phyloP scores from a whole-genome alignment of 2,797 vertebrate species.

The Neomorphus geoffroyi region DNA sequence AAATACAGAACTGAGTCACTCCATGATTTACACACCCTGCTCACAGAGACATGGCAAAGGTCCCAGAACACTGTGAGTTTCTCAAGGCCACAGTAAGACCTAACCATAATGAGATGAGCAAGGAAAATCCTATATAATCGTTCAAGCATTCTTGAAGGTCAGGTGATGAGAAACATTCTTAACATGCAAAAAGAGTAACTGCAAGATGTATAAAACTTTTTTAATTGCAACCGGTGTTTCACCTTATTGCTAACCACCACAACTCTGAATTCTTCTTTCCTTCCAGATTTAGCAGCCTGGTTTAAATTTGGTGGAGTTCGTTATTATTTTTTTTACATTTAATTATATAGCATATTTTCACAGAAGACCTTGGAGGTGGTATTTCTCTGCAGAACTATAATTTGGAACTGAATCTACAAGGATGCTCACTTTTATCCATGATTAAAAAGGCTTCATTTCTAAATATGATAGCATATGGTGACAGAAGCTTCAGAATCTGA shows the following conservation, averaged over 20 bases:
- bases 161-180: background rate
- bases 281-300: background rate
- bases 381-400: background rate
- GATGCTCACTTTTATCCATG: background rate
- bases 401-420: background rate
- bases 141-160: background rate
- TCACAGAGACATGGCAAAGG: background rate
- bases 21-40: background rate
- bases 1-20: background rate
- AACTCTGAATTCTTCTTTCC: background rate
- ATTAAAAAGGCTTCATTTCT: background rate
- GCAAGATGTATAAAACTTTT: background rate
- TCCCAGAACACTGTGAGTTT: constrained; percentile 15
- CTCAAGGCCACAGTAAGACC: background rate
- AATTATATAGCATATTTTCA: background rate
- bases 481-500: background rate
- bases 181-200: background rate
- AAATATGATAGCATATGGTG: background rate
- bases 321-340: background rate
- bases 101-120: background rate
- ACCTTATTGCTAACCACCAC: background rate
- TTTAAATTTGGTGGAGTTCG: background rate
- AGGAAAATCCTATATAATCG: background rate
- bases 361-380: background rate
- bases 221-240: background rate